These are phyloP conservation scores for Arge pagana DNA, from an alignment of 2,888 invertebrate species.

Conservation along the genomic window DNA sequence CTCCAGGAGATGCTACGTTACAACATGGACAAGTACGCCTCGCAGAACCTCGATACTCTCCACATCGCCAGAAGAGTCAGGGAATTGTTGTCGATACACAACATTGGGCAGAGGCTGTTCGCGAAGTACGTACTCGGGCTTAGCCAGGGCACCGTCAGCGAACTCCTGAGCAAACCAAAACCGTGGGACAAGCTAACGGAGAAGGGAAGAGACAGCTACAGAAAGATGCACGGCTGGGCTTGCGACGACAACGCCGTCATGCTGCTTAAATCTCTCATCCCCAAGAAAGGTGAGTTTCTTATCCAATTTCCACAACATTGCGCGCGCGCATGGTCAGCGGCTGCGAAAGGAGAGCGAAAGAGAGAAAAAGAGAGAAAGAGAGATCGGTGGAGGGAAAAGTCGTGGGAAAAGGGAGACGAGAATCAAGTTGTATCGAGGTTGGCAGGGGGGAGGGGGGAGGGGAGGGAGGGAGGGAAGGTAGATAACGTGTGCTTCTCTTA, in stretches of 20 bases:
- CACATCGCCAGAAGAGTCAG: constrained; percentile 91
- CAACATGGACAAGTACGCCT: constrained; percentile 95
- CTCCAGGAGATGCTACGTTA: constrained; percentile 92
- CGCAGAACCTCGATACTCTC: constrained; percentile 92
- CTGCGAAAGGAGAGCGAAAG: constrained; percentile 5
- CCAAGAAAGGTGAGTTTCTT: constrained; percentile 87
- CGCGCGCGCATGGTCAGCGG: constrained; percentile 22
- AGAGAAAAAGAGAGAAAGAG: constrained; percentile 5
- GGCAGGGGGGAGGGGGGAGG: constrained; percentile 1
- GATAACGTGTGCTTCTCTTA: no score
- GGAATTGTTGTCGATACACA: constrained; percentile 93
- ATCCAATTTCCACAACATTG: constrained; percentile 19
- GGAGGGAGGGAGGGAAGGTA: background rate
- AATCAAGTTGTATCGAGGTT: no score
- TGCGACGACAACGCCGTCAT: constrained; percentile 96
- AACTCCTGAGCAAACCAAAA: constrained; percentile 97
- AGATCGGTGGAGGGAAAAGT: background rate
- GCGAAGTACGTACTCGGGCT: constrained; percentile 97
- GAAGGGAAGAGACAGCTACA: constrained; percentile 97
- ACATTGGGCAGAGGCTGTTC: constrained; percentile 97
- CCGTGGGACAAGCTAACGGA: constrained; percentile 99
- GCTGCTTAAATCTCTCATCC: constrained; percentile 96
- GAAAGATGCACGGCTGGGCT: constrained; percentile 99
- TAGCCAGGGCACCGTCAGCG: constrained; percentile 97
- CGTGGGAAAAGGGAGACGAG: background rate